Conservation (phyloP, 1,140 invertebrate species). For the Macrobrachium nipponense region DNA sequence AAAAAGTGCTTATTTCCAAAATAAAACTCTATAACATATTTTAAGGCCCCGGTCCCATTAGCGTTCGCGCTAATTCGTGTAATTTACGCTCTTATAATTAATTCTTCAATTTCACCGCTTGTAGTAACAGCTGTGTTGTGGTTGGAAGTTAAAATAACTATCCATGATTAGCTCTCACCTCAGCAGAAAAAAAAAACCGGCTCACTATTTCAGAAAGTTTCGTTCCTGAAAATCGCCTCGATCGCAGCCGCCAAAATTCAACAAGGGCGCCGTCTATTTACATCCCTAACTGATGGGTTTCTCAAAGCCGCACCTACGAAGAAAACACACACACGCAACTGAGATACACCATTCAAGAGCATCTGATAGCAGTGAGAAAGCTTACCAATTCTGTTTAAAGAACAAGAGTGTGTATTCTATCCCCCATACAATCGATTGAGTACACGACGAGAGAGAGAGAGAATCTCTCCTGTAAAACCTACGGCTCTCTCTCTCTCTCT, state of each 20-base stretch:
- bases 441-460: too few relatives aligned
- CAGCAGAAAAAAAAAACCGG: not conserved
- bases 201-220: constrained; percentile 12
- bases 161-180: constrained; percentile 3
- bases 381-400: too few relatives aligned
- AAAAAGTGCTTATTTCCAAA: too few relatives aligned
- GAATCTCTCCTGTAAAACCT: too few relatives aligned
- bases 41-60: not conserved
- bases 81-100: constrained; percentile 25
- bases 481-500: too few relatives aligned
- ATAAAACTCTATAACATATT: not conserved
- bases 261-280: not conserved
- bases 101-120: constrained; percentile 11
- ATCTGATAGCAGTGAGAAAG: too few relatives aligned
- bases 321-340: too few relatives aligned
- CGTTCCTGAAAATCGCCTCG: not conserved
- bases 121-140: constrained; percentile 27
- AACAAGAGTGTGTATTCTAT: too few relatives aligned
- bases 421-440: too few relatives aligned
- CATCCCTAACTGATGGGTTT: not conserved
- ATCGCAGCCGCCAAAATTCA: too few relatives aligned
- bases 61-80: constrained; percentile 15
- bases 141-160: constrained; percentile 12
- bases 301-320: too few relatives aligned
- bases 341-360: too few relatives aligned